Percentiles rank a stretch among this genome's conserved stretches.
These are phyloP conservation scores for Cygnus buccinator DNA, from an alignment of 2,113 vertebrate genomes.

Conservation along the genomic window DNA sequence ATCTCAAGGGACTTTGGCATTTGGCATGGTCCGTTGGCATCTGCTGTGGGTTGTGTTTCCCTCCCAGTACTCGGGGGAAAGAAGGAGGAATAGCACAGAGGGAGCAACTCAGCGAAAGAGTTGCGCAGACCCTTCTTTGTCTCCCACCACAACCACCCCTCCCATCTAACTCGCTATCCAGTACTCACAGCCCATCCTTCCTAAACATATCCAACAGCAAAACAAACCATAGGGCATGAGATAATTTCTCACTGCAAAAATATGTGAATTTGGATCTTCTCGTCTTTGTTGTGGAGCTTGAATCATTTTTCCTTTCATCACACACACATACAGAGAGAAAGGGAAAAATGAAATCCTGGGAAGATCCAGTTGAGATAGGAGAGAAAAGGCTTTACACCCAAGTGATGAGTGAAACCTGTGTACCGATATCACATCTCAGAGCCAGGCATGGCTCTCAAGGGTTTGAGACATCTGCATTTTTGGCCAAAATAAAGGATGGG, in stretches of 20 bases:
- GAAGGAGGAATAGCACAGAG: not conserved
- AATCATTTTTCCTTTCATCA: conserved; percentile 71
- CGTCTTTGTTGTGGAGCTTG: conserved; percentile 58
- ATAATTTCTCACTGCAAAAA: conserved; percentile 64
- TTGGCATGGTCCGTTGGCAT: not conserved
- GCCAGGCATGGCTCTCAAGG: conserved; percentile 17
- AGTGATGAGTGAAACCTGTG: conserved; percentile 43
- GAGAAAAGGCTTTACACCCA: conserved; percentile 44
- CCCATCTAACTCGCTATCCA: conserved; percentile 13
- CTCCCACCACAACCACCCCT: not conserved
- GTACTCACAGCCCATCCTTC: conserved; percentile 43
- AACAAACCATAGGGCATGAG: conserved; percentile 48
- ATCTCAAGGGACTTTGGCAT: not conserved
- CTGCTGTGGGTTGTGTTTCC: not conserved
- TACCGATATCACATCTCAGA: not conserved
- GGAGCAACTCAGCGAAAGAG: not conserved
- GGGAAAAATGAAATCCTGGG: conserved; percentile 57
- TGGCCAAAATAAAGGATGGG: not conserved
- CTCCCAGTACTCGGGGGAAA: not conserved
- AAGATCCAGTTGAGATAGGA: conserved; percentile 57
- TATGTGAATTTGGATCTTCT: conserved; percentile 70
- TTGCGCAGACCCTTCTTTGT: not conserved
- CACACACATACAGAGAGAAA: not conserved
- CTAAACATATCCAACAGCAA: conserved; percentile 47
- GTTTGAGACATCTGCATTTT: not conserved